Conservation (phyloP, 2,888 invertebrate species). For the Alcis repandata region DNA sequence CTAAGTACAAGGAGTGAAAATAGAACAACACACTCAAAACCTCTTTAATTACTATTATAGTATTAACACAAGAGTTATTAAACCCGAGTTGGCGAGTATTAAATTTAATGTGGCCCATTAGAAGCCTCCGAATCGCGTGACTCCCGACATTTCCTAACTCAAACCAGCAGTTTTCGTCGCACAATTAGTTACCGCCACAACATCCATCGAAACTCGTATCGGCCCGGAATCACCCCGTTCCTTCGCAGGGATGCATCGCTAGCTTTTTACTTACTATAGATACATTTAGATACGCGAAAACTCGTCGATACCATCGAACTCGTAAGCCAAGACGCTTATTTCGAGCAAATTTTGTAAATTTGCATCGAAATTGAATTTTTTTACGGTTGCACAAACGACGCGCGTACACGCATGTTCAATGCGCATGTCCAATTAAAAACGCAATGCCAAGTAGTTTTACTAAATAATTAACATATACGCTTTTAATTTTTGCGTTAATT, state of each 20-base stretch:
- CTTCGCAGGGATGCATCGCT: conserved; percentile 70
- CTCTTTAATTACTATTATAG: background rate
- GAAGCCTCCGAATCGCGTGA: conserved; percentile 57
- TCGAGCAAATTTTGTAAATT: conserved; percentile 75
- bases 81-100: conserved; percentile 12
- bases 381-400: conserved; percentile 59
- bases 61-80: background rate
- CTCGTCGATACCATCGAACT: conserved; percentile 71
- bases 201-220: conserved; percentile 67
- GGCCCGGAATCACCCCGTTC: conserved; percentile 50
- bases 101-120: conserved; percentile 26
- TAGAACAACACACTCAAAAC: conserved; percentile 2
- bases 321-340: conserved; percentile 70
- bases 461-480: conserved; percentile 23
- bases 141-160: conserved; percentile 52
- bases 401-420: conserved; percentile 79
- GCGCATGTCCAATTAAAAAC: conserved; percentile 72
- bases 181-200: conserved; percentile 50
- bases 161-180: conserved; percentile 58
- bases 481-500: conserved; percentile 18
- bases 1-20: background rate
- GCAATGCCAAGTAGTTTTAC: conserved; percentile 35
- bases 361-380: conserved; percentile 78
- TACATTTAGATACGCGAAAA: conserved; percentile 57
- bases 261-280: conserved; percentile 66